phyloP scores from a whole-genome alignment of 1,140 invertebrate genomes.

The Pygmarrhopalites habei region DNA sequence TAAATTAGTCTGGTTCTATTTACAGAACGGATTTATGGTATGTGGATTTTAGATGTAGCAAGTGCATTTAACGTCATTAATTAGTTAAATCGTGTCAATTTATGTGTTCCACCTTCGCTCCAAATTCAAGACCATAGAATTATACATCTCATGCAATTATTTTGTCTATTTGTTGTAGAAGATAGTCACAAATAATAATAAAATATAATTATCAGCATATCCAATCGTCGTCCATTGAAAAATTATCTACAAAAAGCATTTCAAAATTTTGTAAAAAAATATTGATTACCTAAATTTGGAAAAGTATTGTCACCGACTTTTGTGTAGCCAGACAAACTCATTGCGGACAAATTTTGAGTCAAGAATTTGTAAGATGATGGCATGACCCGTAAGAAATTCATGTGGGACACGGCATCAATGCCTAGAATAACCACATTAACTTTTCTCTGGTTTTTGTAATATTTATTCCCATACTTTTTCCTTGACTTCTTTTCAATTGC shows the following conservation, averaged over 20 bases:
- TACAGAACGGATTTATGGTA: slow-evolving; percentile 47
- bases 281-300: slow-evolving; percentile 37
- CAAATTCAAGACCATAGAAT: too few species aligned
- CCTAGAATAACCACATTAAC: slow-evolving; percentile 48
- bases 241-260: too few species aligned
- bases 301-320: slow-evolving; percentile 45
- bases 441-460: too few species aligned
- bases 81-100: too few species aligned
- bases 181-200: too few species aligned
- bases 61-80: too few species aligned
- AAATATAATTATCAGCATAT: too few species aligned
- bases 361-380: slow-evolving; percentile 47
- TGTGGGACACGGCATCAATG: slow-evolving; percentile 53
- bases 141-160: too few species aligned
- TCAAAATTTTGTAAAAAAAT: too few species aligned
- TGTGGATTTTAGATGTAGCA: slow-evolving; percentile 49
- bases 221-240: too few species aligned
- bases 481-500: background rate
- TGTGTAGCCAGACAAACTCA: slow-evolving; percentile 43
- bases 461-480: background rate
- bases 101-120: too few species aligned
- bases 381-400: slow-evolving; percentile 54
- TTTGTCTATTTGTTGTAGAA: too few species aligned
- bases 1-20: background rate
- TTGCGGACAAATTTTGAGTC: slow-evolving; percentile 41